Base-by-base conservation (phyloP, 1,140 invertebrate species). In the Pantala flavescens region DNA sequence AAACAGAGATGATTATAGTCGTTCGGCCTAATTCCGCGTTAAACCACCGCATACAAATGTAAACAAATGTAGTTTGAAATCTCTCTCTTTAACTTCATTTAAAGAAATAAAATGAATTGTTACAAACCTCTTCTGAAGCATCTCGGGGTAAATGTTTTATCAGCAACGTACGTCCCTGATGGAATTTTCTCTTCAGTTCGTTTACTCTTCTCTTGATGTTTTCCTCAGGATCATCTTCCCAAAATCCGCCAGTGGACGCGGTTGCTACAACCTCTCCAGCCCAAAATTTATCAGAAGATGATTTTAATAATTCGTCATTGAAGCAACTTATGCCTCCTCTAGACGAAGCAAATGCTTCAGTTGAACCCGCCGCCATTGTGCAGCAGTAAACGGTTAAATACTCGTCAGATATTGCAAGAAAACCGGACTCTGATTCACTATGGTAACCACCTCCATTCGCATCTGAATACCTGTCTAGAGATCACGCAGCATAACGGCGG, bases 121-220 rank as follows among this genome's bases (percentile, higher is more conserved):
- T 24, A 78, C 82, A 80, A 76, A 83, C 83, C 80, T 84, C 80
- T 79, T 84, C 84, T 10, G 81, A 82, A 73, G 82, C 82, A 78
- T 84, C 83, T 21, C 83, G 75, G 12, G 84, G 84, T 71, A 84
- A 78, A 76, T 84, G 82, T 72, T 83, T 83, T 28, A 84, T 81
- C 76, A 82, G 81, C 10, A 84, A 78, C 74, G 82, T 81, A 21
- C 84, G 78, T 24, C 82, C 82, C 71, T 78, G 79, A 78, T 84
- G 84, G 76, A 84, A 84, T 75, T 82, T 81, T 49, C 79, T 76
- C 74, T 81, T 82, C 12, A 83, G 77, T 43, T 82, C 80, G 63
- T 81, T 78, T 24, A 83, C 79, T 71, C 80, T 78, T 75, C 81
- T 81, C 72, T 80, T 80, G 11, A 80, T 75, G 28, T 76, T 75